phyloP scores from a whole-genome alignment of 1,140 invertebrate genomes.

The Dysdera silvatica region DNA sequence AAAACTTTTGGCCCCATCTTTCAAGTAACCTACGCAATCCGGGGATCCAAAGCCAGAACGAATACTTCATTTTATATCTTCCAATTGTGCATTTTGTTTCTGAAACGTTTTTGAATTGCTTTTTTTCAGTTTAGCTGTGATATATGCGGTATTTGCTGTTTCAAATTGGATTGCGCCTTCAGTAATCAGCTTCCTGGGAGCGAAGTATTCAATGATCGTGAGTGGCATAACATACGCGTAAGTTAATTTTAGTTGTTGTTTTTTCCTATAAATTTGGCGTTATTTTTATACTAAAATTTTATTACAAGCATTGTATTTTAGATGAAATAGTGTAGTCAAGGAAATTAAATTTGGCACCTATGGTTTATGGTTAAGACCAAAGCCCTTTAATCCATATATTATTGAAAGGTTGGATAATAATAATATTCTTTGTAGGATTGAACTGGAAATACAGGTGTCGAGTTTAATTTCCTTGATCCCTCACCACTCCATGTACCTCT shows the following conservation, averaged over 20 bases:
- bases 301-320: constrained; percentile 1
- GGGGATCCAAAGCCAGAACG: too few species aligned
- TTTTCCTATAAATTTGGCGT: neutral
- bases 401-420: too few species aligned
- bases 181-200: constrained; percentile 69
- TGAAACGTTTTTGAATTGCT: too few species aligned
- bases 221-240: constrained; percentile 62
- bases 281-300: neutral
- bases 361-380: neutral
- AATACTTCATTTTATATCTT: too few species aligned
- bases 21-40: too few species aligned
- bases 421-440: too few species aligned
- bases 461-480: too few species aligned
- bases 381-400: too few species aligned
- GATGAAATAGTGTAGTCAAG: constrained; percentile 56
- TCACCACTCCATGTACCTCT: too few species aligned
- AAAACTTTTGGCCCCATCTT: too few species aligned
- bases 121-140: constrained; percentile 60
- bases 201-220: constrained; percentile 72
- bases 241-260: constrained; percentile 13
- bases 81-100: too few species aligned
- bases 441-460: too few species aligned
- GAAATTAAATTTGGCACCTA: constrained; percentile 5
- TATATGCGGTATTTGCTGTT: constrained; percentile 78
- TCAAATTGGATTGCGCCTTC: constrained; percentile 91